Conservation (phyloP, 2,888 invertebrate genomes). For the Hirtodrosophila trivittata region DNA sequence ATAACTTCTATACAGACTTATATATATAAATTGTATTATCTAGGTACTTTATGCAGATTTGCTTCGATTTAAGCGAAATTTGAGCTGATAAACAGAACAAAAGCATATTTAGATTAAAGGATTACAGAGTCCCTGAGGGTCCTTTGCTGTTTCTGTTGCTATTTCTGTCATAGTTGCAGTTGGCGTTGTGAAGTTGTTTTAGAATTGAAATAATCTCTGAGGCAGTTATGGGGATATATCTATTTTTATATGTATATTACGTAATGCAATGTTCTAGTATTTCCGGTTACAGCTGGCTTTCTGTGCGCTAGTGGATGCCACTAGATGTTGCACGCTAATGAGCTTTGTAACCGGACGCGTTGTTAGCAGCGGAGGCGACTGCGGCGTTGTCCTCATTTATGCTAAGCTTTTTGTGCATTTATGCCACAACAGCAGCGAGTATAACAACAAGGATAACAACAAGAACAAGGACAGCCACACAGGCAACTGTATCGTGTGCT, state of each 20-base stretch:
- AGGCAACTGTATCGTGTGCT: constrained; percentile 62
- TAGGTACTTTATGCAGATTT: too few relatives aligned
- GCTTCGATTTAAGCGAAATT: too few relatives aligned
- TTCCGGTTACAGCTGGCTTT: constrained; percentile 36
- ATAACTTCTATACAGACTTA: too few relatives aligned
- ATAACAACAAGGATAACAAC: constrained; percentile 26
- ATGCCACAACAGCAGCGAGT: constrained; percentile 35
- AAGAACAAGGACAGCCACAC: constrained; percentile 11
- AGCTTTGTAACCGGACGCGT: constrained; percentile 76
- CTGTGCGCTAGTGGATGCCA: constrained; percentile 48
- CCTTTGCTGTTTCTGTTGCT: neutral
- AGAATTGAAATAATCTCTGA: too few relatives aligned
- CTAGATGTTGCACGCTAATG: constrained; percentile 59
- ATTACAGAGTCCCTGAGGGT: neutral
- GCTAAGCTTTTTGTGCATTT: constrained; percentile 71
- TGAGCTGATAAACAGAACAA: neutral
- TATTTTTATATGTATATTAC: constrained; percentile 4
- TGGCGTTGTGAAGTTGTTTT: neutral
- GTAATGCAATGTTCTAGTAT: constrained; percentile 42
- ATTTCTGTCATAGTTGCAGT: neutral
- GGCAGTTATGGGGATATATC: neutral
- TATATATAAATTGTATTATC: too few relatives aligned
- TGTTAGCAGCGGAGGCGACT: constrained; percentile 22
- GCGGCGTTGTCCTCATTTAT: constrained; percentile 68
- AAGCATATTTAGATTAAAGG: neutral